A percentile compares a stretch with the other conserved stretches of the same genome.
Evolutionary conservation across 2,113 vertebrate genomes (phyloP).

Genomic region (Paedocypris sp.): DNA sequence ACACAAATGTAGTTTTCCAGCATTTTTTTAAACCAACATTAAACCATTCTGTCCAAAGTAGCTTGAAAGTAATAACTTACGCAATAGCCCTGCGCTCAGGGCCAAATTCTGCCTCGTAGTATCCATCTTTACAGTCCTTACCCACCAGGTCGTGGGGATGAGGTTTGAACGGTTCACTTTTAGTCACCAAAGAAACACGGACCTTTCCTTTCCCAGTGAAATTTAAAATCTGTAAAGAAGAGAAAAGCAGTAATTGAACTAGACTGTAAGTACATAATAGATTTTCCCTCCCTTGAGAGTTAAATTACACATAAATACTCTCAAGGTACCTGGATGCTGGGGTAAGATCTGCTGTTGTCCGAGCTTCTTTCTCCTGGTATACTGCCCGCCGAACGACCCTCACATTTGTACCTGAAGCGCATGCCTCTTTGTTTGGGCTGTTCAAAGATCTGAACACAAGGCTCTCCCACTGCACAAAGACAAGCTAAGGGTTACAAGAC

Average conservation of each 20-base stretch:
- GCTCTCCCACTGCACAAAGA: conserved; percentile 53
- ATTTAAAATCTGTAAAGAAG: conserved; percentile 71
- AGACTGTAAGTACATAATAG: neutral
- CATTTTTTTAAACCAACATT: too few relatives aligned
- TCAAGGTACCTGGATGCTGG: conserved; percentile 76
- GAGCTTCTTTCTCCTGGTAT: conserved; percentile 89
- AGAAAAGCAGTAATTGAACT: neutral
- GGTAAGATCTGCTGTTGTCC: conserved; percentile 89
- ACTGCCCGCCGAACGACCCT: conserved; percentile 92
- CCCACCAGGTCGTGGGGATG: conserved; percentile 95
- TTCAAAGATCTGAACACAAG: conserved; percentile 82
- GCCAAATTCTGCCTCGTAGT: conserved; percentile 91
- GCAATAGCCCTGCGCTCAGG: conserved; percentile 83
- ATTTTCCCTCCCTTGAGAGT: neutral
- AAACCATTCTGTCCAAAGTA: neutral
- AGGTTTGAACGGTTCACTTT: conserved; percentile 86
- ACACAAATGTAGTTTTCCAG: too few relatives aligned
- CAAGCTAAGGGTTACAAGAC: neutral
- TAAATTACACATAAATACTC: neutral
- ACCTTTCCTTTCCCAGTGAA: conserved; percentile 82
- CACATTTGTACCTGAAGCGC: conserved; percentile 96
- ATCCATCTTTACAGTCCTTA: conserved; percentile 92
- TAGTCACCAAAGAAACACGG: conserved; percentile 84
- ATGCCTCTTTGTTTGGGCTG: conserved; percentile 92
- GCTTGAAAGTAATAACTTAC: conserved; percentile 64